These are phyloP conservation scores for Pseudococcus jackbeardsleyi DNA, from an alignment of 2,888 invertebrate species.

Conservation along the genomic window DNA sequence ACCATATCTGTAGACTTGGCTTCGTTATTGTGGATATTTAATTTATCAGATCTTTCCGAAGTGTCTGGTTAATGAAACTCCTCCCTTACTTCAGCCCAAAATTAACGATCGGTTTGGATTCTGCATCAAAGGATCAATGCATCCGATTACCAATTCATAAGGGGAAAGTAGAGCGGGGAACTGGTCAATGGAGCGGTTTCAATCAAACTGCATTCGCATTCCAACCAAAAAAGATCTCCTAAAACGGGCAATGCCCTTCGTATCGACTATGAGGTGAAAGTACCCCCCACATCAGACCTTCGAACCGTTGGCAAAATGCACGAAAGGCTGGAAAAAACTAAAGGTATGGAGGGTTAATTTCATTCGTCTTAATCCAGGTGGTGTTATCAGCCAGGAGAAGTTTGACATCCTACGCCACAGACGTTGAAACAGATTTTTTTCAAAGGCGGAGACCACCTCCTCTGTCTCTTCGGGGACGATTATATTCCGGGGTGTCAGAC, in stretches of 20 bases:
- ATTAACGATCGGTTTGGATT: conserved; percentile 17
- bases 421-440: conserved; percentile 55
- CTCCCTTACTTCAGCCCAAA: background rate
- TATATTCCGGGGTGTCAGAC: background rate
- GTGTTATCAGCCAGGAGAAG: conserved; percentile 57
- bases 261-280: background rate
- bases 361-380: conserved; percentile 61
- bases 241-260: conserved; percentile 40
- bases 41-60: conserved; percentile 25
- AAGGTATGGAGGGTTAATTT: conserved; percentile 59
- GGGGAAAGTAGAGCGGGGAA: background rate
- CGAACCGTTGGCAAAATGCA: conserved; percentile 11
- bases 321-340: background rate
- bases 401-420: conserved; percentile 62
- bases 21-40: conserved; percentile 34
- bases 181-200: background rate
- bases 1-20: background rate
- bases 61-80: background rate
- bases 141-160: background rate
- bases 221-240: background rate
- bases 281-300: background rate
- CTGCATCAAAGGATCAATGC: background rate
- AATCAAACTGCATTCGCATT: conserved; percentile 7
- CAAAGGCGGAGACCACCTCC: conserved; percentile 21
- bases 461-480: background rate